Evolutionary conservation across 2,888 invertebrate species (phyloP), one percentile per base, ranked within the genome.

Genomic region (Drosophila infuscata): DNA sequence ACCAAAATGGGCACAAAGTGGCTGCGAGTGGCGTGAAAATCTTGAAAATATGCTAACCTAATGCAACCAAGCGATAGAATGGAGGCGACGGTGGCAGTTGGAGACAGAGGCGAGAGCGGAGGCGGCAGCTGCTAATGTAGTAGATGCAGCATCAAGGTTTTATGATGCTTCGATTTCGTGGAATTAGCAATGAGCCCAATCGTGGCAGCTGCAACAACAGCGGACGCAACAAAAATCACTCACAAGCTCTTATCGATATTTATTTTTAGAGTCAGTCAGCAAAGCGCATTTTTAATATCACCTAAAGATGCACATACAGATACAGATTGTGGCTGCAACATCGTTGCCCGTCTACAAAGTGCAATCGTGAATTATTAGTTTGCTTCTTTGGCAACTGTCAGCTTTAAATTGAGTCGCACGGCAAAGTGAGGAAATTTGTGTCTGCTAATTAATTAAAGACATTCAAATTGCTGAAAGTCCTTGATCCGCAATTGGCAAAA

Each of bases 161-260:
- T 89, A 91, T 89, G 91, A 84, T 82, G 79, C 82, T 88, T 90
- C 89, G 89, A 90, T 89, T 91, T 88, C 90, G 90, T 91, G 91
- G 90, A 88, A 91, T 91, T 88, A 88, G 88, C 90, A 90, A 91
- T 84, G 87, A 90, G 71, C 56, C 58, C 20, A 25, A 64, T 68
- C 72, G 48, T 43, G 35, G 35, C 66, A 52, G 30, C 58, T 57
- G 61, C n/a, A 51, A n/a, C 66, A 62, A 12, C 35, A 35, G 9
- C 54, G 25, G 46, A 20, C 46, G 54, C 54, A 60, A 51, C 61
- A 41, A 41, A 49, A 65, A 60, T 46, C 69, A 64, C 56, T 60
- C 63, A 60, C 61, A 58, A 63, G 59, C 49, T 63, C 60, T 58
- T 49, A 69, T 64, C 76, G 54, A 81, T 81, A 76, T 80, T 75